These are phyloP conservation scores for Sarcophaga subvicina DNA, from an alignment of 2,888 invertebrate species.

Conservation along the genomic window DNA sequence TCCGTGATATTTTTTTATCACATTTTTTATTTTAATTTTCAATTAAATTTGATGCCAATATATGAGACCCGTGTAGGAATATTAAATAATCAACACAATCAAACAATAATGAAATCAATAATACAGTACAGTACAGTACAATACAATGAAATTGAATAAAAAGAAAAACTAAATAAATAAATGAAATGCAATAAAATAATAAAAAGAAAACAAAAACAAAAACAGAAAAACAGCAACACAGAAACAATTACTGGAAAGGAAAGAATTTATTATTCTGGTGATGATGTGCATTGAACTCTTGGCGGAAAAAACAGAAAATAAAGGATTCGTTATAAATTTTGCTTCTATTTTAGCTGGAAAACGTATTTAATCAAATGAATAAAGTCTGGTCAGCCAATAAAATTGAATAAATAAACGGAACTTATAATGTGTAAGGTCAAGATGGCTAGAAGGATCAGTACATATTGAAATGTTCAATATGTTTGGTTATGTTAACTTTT, in stretches of 20 bases:
- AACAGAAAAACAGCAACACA: too few relatives aligned
- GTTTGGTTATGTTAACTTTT: too few relatives aligned
- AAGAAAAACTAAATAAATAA: neutral
- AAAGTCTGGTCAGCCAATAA: neutral
- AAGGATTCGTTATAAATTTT: neutral
- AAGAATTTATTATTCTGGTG: slow-evolving; percentile 53
- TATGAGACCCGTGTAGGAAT: neutral
- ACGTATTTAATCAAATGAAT: neutral
- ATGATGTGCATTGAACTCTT: slow-evolving; percentile 38
- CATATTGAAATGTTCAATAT: too few relatives aligned
- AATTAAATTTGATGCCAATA: slow-evolving; percentile 11
- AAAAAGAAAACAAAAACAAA: neutral
- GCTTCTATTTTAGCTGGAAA: neutral
- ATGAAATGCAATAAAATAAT: neutral
- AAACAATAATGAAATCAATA: slow-evolving; percentile 32
- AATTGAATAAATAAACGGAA: neutral
- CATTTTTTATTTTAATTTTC: neutral
- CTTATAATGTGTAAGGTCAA: too few relatives aligned
- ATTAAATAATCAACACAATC: slow-evolving; percentile 14
- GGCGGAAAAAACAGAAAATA: neutral
- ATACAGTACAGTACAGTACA: neutral
- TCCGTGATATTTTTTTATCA: too few relatives aligned
- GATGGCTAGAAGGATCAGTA: too few relatives aligned
- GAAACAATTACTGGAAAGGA: neutral
- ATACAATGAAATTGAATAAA: slow-evolving; percentile 21